Base-by-base conservation (phyloP, 35 echinoderm and acorn worm species). In the Strongylocentrotus purpuratus region DNA sequence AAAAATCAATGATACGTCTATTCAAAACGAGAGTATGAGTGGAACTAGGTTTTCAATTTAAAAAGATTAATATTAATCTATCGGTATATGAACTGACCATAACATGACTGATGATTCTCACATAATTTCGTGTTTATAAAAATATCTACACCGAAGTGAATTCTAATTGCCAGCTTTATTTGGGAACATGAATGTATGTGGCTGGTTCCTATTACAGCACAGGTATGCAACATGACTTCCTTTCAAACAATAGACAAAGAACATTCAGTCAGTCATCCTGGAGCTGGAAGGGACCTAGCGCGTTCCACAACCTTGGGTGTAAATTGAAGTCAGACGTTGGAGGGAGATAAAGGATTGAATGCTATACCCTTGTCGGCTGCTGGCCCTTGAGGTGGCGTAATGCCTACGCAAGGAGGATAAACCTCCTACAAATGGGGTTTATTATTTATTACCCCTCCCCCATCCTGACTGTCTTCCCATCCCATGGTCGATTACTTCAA, bases 311-410 rank as follows among this genome's bases (percentile, higher is more conserved):
- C 91, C 91, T 93, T 93, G 91, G 48, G 91, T 93, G 91, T 93
- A 93, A 93, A 93, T 93, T 93, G 91, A 93, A 58, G 31, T 47
- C 91, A 93, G 91, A 5, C 91, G 91, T 33, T 55, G 91, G 17
- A 46, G 31, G 91, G 91, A 93, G 91, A 47, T 47, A 93, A 93
- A 48, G 91, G 91, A 93, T 50, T 50, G 91, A 93, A 93, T 58
- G 91, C 91, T 93, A 93, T 93, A 93, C 91, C 48, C 91, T 93
- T 93, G 91, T 93, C 91, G 91, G 91, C 91, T 47, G n/a, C 48
- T 47, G 91, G 31, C 91, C 91, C 91, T 93, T 89, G 87, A 89
- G 87, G 4, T 86, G 85, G 85, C n/a, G 85, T 86, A 86, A 89
- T 89, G 25, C 87, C 87, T 89, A 22, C 87, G 12, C 65, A 78